Evolutionary conservation across 2,888 invertebrate genomes (phyloP).

Genomic region (Biston stratarius): DNA sequence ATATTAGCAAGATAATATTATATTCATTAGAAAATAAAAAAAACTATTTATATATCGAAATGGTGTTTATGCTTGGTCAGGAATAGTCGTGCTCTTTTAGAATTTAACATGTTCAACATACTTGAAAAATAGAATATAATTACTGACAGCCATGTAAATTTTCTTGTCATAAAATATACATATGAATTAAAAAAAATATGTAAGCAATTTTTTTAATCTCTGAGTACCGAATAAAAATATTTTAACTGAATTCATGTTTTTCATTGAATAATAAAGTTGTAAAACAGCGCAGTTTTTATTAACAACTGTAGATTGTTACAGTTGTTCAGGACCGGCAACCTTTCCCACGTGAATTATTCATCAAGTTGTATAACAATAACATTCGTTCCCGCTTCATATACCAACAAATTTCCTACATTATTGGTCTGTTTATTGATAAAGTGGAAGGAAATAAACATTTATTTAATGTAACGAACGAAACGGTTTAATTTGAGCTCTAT

Average conservation of each 20-base stretch:
- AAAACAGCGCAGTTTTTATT: slow-evolving; percentile 57
- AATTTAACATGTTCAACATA: no score
- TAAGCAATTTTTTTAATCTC: no score
- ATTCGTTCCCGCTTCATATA: slow-evolving; percentile 37
- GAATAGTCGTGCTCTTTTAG: no score
- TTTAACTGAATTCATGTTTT: neutral
- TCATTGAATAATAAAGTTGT: slow-evolving; percentile 1
- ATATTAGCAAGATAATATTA: no score
- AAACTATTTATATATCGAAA: no score
- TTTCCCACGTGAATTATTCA: slow-evolving; percentile 77
- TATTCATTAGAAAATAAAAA: no score
- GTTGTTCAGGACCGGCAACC: slow-evolving; percentile 60
- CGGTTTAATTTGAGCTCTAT: no score
- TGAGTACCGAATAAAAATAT: neutral
- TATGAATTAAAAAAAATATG: no score
- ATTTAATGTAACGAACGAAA: neutral
- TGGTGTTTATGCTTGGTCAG: no score
- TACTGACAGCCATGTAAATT: no score
- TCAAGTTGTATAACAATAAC: slow-evolving; percentile 63
- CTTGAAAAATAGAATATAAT: no score
- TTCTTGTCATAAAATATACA: no score
- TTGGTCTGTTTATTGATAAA: slow-evolving; percentile 18
- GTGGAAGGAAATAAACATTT: neutral
- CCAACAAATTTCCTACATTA: slow-evolving; percentile 31
- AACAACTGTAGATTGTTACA: slow-evolving; percentile 62